A percentile compares a stretch with the other conserved stretches of the same genome.
These are phyloP conservation scores for Serripes groenlandicus DNA, from an alignment of 2,888 invertebrate species.

Conservation along the genomic window DNA sequence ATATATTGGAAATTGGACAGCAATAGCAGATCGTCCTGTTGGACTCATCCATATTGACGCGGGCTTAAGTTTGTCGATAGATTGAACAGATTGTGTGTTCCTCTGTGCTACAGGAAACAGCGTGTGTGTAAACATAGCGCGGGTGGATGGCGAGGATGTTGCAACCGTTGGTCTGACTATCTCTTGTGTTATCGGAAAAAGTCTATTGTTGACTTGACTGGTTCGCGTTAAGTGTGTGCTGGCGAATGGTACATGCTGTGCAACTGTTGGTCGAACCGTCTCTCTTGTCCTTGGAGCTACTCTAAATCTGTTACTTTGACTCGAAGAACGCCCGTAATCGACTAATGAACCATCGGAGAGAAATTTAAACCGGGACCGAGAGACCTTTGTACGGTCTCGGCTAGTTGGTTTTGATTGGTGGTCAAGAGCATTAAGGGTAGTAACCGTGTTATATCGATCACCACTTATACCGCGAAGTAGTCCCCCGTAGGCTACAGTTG, in stretches of 20 bases:
- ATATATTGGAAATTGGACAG: neutral
- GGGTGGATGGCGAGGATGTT: slow-evolving; percentile 27
- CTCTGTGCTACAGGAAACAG: neutral
- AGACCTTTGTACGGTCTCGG: too few relatives aligned
- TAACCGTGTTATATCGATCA: neutral
- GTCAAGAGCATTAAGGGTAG: neutral
- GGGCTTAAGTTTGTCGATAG: neutral
- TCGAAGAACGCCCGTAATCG: slow-evolving; percentile 24
- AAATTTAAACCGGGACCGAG: slow-evolving; percentile 19
- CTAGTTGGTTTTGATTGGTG: neutral
- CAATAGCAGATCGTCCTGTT: neutral
- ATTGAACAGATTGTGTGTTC: neutral
- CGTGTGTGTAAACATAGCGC: neutral
- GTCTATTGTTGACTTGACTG: neutral
- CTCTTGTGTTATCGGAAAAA: neutral
- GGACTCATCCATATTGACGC: slow-evolving; percentile 7
- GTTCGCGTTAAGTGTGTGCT: neutral
- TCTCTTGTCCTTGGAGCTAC: neutral
- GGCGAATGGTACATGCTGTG: neutral
- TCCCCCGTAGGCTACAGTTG: neutral
- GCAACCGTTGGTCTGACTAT: slow-evolving; percentile 7
- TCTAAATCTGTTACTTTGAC: neutral
- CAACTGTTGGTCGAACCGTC: neutral
- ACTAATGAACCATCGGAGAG: slow-evolving; percentile 55
- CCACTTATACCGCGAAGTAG: neutral